Conservation (phyloP, 2,888 invertebrate species). For the Proisotoma minuta region DNA sequence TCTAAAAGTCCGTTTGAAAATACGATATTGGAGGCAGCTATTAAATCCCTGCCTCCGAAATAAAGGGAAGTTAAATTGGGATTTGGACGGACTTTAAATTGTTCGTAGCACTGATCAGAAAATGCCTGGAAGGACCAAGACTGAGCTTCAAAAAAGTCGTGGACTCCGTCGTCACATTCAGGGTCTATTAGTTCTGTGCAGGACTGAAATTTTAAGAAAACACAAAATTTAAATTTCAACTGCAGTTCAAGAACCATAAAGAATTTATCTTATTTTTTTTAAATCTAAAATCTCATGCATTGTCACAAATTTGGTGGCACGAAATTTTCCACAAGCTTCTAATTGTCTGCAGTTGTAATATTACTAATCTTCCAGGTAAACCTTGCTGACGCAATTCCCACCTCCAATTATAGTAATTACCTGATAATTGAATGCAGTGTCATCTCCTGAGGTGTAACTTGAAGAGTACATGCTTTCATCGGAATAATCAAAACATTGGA, state of each 20-base stretch:
- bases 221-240: too few species aligned
- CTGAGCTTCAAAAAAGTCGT: constrained; percentile 76
- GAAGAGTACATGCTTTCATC: constrained; percentile 48
- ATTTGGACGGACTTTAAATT: constrained; percentile 59
- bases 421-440: constrained; percentile 12
- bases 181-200: constrained; percentile 98
- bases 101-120: constrained; percentile 63
- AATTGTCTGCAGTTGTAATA: too few species aligned
- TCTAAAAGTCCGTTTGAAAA: constrained; percentile 78
- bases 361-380: too few species aligned
- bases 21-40: constrained; percentile 58
- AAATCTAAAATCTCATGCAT: too few species aligned
- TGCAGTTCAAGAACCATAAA: too few species aligned
- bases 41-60: constrained; percentile 75
- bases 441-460: constrained; percentile 1
- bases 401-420: too few species aligned
- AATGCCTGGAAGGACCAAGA: constrained; percentile 68
- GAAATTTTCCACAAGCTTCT: too few species aligned
- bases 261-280: too few species aligned
- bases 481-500: constrained; percentile 63
- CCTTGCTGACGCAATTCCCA: too few species aligned
- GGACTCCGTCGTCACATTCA: constrained; percentile 68
- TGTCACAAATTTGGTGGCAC: too few species aligned
- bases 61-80: constrained; percentile 64
- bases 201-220: too few species aligned